A percentile compares a stretch with the other conserved stretches of the same genome.
Evolutionary conservation across 2,797 vertebrate genomes (phyloP).

Genomic region (Clangula hyemalis): DNA sequence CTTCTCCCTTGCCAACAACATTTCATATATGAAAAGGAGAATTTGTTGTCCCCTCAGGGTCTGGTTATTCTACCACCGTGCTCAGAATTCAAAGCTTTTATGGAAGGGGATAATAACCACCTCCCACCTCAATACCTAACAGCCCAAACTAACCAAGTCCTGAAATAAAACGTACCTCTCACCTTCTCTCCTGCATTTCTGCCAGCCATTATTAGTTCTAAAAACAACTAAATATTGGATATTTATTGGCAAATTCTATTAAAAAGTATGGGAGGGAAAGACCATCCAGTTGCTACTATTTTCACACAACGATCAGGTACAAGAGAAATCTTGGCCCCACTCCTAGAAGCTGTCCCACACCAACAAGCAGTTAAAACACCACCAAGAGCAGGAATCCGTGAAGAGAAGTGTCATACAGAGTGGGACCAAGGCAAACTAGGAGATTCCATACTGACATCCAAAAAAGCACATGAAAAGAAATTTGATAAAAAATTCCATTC

Average conservation of each 20-base stretch:
- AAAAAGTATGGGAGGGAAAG: background rate
- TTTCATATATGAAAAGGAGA: background rate
- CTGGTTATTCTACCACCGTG: background rate
- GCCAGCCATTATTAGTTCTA: background rate
- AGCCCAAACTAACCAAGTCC: background rate
- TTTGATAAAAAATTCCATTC: constrained; percentile 5
- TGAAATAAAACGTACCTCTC: background rate
- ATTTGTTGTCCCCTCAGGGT: background rate
- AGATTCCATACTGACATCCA: background rate
- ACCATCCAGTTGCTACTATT: background rate
- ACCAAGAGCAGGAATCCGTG: background rate
- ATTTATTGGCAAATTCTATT: background rate
- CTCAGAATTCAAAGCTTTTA: background rate
- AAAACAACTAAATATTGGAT: background rate
- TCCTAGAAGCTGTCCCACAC: background rate
- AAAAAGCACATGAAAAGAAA: background rate
- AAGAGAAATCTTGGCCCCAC: background rate
- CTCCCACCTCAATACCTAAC: background rate
- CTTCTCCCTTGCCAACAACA: background rate
- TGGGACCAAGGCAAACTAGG: background rate
- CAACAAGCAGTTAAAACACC: background rate
- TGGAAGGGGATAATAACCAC: background rate
- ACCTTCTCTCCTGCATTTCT: background rate
- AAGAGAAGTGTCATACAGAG: background rate
- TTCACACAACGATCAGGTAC: background rate